These are phyloP conservation scores for Chrysocyon brachyurus DNA, from an alignment of 2,797 vertebrate species.

Conservation along the genomic window DNA sequence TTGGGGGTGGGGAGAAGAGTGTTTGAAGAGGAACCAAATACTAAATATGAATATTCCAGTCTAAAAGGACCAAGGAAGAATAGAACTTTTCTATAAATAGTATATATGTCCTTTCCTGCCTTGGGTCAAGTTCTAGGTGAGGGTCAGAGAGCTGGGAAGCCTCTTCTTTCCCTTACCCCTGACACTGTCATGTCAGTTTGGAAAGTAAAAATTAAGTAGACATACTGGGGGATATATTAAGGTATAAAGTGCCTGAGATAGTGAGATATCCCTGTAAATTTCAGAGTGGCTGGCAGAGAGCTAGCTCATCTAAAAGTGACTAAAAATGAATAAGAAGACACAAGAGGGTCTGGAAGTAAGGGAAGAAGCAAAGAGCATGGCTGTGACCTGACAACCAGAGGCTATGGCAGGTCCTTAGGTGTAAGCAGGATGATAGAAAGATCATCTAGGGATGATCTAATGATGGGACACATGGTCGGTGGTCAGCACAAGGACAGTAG, in stretches of 20 bases:
- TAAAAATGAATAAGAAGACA: not conserved
- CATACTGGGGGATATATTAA: accelerated
- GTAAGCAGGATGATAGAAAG: not conserved
- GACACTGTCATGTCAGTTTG: not conserved
- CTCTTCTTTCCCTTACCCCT: not conserved
- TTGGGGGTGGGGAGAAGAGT: not conserved
- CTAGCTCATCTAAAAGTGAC: not conserved
- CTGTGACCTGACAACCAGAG: not conserved
- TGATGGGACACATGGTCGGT: not conserved
- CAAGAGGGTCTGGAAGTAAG: not conserved
- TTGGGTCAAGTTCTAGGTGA: not conserved
- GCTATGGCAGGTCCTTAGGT: not conserved
- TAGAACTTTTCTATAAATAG: not conserved
- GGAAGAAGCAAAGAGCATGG: not conserved
- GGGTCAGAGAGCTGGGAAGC: not conserved
- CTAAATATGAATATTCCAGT: not conserved
- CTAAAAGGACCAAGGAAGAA: not conserved
- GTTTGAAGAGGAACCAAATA: not conserved
- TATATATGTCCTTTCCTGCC: not conserved
- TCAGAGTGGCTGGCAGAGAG: not conserved
- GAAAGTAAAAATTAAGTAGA: not conserved
- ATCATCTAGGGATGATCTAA: not conserved
- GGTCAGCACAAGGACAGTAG: not conserved
- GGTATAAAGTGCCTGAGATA: not conserved
- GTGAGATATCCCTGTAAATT: too few relatives aligned